Evolutionary conservation across 2,888 invertebrate species (phyloP), one percentile per base, ranked within the genome.

Genomic region (Euproctis similis): DNA sequence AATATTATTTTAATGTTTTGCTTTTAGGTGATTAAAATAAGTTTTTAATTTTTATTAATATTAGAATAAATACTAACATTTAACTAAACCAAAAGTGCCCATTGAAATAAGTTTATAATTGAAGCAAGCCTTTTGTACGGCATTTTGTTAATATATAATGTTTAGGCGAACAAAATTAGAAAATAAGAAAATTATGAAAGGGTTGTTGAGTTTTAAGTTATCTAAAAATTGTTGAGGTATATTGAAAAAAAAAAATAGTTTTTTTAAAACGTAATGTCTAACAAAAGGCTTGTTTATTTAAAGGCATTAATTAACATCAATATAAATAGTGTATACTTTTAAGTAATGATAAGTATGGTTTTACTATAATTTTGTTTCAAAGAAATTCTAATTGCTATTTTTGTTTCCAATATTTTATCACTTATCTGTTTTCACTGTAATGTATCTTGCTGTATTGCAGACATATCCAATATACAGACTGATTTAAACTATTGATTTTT

Each of bases 381-480:
- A 78, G 75, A 78, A 80, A 77, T 80, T 80, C 75, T 80, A 80
- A 81, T 80, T 77, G 78, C 74, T 82, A 82, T 81, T 82, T 81
- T 81, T 81, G 82, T 82, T 82, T 81, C 81, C 76, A 70, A 80
- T 81, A 81, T 82, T 82, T 82, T 81, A 81, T 81, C 76, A 78
- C 73, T 75, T 77, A 78, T 73, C 80, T 82, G 82, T 82, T 82
- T 80, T 81, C 81, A 82, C 76, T 81, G 76, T 81, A 81, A 73
- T 81, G 74, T 81, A 81, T 84, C 77, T 84, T 78, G 84, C 84
- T 85, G 82, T 85, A 84, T 85, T 85, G 80, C 85, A 85, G 77
- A 85, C 85, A 85, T 85, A 85, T 85, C 85, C 85, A 84, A 80
- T 82, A 85, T 85, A 85, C 85, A 85, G 85, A 85, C 85, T 85